A percentile compares a stretch with the other conserved stretches of the same genome.
These are phyloP conservation scores for Tillus elongatus DNA, from an alignment of 2,888 invertebrate species.

Conservation along the genomic window DNA sequence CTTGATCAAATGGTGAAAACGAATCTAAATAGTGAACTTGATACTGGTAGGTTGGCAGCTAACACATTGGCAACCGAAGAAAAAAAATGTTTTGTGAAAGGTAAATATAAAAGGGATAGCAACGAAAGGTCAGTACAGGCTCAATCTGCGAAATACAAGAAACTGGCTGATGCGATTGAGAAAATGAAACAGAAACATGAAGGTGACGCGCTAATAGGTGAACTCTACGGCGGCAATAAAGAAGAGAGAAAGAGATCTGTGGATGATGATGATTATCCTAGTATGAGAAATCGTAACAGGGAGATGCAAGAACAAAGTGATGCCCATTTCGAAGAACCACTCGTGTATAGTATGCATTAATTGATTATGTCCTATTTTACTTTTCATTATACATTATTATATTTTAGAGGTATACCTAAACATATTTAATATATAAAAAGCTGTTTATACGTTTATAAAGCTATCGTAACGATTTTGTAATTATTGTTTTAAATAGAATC, in stretches of 20 bases:
- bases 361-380: background rate
- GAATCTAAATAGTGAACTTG: background rate
- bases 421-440: background rate
- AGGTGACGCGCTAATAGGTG: too few relatives aligned
- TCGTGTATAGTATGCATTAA: too few relatives aligned
- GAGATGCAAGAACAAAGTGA: background rate
- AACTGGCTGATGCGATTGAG: slow-evolving; percentile 2
- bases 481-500: too few relatives aligned
- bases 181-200: background rate
- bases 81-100: background rate
- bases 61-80: background rate
- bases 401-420: background rate
- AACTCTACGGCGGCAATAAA: background rate
- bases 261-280: background rate
- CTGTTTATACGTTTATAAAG: background rate
- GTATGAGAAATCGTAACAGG: background rate
- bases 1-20: background rate
- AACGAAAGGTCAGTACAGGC: background rate
- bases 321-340: background rate
- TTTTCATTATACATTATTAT: background rate
- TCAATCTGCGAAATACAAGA: background rate
- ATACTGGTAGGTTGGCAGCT: background rate
- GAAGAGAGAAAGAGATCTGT: background rate
- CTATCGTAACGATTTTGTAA: too few relatives aligned
- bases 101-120: slow-evolving; percentile 1